phyloP scores from a whole-genome alignment of 2,888 invertebrate species.

The Rhagium mordax region DNA sequence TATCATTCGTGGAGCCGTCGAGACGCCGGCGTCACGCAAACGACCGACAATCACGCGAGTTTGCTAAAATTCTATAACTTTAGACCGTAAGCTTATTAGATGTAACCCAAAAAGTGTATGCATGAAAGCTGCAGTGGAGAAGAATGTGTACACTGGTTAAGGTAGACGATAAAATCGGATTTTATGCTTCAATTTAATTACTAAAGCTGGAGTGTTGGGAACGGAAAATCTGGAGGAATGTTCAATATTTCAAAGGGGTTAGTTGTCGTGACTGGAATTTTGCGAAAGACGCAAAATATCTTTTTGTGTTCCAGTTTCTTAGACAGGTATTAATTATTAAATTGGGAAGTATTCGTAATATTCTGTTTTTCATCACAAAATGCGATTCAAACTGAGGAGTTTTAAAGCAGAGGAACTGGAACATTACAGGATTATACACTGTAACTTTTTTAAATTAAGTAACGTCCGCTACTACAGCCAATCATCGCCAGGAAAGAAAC shows the following conservation, averaged over 20 bases:
- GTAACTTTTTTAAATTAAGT: too few species aligned
- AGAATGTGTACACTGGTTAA: not conserved
- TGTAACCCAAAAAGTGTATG: not conserved
- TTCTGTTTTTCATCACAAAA: not conserved
- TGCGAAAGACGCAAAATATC: not conserved
- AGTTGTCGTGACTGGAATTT: not conserved
- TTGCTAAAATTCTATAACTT: constrained; percentile 19
- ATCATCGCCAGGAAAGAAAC: too few species aligned
- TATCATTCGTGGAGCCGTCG: constrained; percentile 22
- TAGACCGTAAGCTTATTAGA: not conserved
- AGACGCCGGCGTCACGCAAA: constrained; percentile 29
- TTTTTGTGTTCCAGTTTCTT: not conserved
- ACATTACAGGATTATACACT: too few species aligned
- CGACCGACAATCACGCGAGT: constrained; percentile 14
- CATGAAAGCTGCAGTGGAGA: not conserved
- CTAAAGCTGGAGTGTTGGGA: not conserved
- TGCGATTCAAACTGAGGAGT: not conserved
- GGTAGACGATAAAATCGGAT: not conserved
- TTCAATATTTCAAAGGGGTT: not conserved
- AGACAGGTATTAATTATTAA: not conserved
- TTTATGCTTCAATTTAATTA: not conserved
- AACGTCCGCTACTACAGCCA: too few species aligned
- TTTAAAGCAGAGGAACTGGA: too few species aligned
- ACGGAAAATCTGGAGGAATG: not conserved
- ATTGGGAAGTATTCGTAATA: not conserved